These are phyloP conservation scores for Pterocles burchelli DNA, from an alignment of 2,113 vertebrate species.

Conservation along the genomic window DNA sequence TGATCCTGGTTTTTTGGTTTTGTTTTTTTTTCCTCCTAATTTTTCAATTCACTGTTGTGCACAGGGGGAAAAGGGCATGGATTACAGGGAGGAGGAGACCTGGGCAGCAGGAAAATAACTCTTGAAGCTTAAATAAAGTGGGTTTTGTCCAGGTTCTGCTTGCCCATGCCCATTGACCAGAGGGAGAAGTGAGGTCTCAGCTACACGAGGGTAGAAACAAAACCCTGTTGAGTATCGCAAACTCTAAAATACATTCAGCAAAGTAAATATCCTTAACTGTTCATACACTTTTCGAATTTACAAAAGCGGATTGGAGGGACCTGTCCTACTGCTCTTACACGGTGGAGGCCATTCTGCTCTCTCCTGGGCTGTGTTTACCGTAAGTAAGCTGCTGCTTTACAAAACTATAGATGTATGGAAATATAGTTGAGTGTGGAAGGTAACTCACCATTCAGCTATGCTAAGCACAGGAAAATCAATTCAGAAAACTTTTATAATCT, in stretches of 20 bases:
- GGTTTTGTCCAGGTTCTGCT: neutral
- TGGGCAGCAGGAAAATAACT: neutral
- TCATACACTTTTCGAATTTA: slow-evolving; percentile 97
- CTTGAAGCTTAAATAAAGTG: neutral
- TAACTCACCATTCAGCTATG: neutral
- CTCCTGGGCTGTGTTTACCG: slow-evolving; percentile 98
- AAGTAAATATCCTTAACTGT: slow-evolving; percentile 80
- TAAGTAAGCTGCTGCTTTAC: slow-evolving; percentile 70
- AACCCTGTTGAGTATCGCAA: neutral
- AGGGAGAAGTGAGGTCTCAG: neutral
- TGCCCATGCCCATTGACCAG: neutral
- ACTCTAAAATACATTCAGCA: neutral
- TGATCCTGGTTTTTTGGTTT: neutral
- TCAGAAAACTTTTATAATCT: neutral
- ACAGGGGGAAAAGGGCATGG: neutral
- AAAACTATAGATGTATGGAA: neutral
- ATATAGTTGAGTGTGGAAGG: neutral
- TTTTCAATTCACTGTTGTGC: neutral
- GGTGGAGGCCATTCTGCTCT: slow-evolving; percentile 98
- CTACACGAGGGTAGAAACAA: neutral
- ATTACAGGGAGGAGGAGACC: neutral
- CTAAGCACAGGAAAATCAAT: neutral
- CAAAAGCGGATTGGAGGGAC: slow-evolving; percentile 91
- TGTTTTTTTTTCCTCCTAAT: neutral
- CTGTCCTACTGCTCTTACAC: slow-evolving; percentile 90